Percentiles rank a stretch among this genome's conserved stretches.
Conservation (phyloP, 2,113 vertebrate species). For the Mugil cephalus region DNA sequence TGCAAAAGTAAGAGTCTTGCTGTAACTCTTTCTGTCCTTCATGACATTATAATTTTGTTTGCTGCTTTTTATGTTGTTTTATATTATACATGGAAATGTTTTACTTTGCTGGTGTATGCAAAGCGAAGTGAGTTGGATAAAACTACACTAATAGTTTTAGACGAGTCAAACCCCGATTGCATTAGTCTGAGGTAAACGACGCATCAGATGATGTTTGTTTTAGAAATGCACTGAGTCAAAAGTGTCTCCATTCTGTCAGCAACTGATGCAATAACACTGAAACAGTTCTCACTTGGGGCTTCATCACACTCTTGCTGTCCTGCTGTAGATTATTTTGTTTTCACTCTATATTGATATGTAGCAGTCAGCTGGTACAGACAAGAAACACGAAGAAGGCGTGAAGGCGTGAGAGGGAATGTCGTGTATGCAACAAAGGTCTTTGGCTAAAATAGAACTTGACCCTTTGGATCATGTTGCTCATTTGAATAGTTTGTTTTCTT, state of each 20-base stretch:
- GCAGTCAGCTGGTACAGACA: background rate
- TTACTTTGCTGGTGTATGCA: too few species aligned
- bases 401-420: background rate
- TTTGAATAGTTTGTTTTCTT: background rate
- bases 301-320: conserved; percentile 41
- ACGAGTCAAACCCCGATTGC: too few species aligned
- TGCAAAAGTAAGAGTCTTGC: too few species aligned
- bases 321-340: background rate
- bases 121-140: too few species aligned
- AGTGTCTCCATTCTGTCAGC: background rate
- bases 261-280: conserved; percentile 63
- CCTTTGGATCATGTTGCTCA: background rate
- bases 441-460: background rate
- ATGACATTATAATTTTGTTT: too few species aligned
- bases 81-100: too few species aligned
- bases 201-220: too few species aligned
- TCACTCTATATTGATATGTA: too few species aligned
- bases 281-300: conserved; percentile 33
- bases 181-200: too few species aligned
- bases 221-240: conserved; percentile 10
- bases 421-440: background rate
- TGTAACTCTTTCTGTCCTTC: too few species aligned
- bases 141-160: too few species aligned
- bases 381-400: background rate
- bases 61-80: too few species aligned